Conservation (phyloP, 2,888 invertebrate species). For the Trachelus iudaicus region DNA sequence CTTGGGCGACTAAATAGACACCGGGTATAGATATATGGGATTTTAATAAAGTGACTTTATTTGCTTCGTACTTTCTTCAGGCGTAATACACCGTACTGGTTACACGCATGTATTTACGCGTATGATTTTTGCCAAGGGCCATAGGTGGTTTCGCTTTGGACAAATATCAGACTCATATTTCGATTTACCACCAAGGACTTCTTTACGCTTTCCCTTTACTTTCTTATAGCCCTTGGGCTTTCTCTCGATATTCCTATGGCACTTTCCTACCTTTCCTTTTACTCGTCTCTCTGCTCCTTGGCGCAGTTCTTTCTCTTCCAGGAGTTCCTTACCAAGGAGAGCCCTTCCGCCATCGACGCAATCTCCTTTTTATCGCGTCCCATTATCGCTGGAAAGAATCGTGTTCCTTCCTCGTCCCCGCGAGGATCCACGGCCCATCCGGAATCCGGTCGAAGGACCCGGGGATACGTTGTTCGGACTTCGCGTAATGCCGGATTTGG, state of each 20-base stretch:
- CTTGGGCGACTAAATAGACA: no score
- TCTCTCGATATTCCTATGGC: not conserved
- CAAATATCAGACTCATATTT: not conserved
- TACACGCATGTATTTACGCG: not conserved
- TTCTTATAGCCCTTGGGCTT: not conserved
- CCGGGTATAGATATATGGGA: no score
- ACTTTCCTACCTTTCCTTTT: not conserved
- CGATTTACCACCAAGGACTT: not conserved
- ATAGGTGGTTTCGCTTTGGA: not conserved
- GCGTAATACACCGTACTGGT: not conserved
- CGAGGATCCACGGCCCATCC: not conserved
- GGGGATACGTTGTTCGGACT: not conserved
- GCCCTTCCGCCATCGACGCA: not conserved
- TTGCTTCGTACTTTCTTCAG: not conserved
- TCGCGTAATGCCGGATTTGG: not conserved
- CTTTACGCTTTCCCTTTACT: not conserved
- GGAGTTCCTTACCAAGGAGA: not conserved
- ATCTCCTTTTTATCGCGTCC: not conserved
- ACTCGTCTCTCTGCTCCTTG: not conserved
- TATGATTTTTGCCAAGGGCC: not conserved
- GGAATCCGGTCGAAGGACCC: not conserved
- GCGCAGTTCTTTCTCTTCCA: not conserved
- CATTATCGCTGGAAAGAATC: not conserved
- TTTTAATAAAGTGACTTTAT: not conserved
- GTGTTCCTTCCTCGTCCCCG: not conserved